Evolutionary conservation across 92 coral and sea anemone genomes (phyloP).

Genomic region (Muricea muricata): DNA sequence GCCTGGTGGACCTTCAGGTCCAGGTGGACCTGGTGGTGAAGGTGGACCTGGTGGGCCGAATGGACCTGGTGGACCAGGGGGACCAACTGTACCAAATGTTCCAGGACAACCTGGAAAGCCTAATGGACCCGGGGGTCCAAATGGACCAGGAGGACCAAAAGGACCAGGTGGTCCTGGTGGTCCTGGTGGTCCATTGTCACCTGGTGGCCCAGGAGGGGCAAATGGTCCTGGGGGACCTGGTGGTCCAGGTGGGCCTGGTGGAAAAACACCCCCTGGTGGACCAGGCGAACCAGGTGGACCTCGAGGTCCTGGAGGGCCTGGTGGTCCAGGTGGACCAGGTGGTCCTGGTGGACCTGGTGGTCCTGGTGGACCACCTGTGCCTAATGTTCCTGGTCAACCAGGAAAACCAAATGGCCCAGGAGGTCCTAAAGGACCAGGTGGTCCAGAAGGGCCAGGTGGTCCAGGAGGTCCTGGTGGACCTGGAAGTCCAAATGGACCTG

Average conservation of each 20-base stretch:
- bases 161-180: constrained; percentile 52
- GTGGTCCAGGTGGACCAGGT: constrained; percentile 76
- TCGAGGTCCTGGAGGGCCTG: constrained; percentile 77
- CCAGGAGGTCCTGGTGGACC: too few relatives aligned
- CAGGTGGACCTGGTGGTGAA: constrained; percentile 44
- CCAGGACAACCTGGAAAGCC: too few relatives aligned
- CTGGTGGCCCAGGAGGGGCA: too few relatives aligned
- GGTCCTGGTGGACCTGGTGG: constrained; percentile 66
- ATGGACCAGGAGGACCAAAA: constrained; percentile 55
- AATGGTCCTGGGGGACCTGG: constrained; percentile 70
- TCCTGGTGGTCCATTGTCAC: constrained; percentile 57
- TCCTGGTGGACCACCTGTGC: constrained; percentile 92
- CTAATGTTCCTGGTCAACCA: too few relatives aligned
- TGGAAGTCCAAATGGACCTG: too few relatives aligned
- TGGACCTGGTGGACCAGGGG: too few relatives aligned
- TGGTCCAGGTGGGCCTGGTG: constrained; percentile 66
- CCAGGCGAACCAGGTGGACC: too few relatives aligned
- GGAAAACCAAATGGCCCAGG: constrained; percentile 76
- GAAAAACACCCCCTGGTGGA: too few relatives aligned
- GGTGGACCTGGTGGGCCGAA: too few relatives aligned
- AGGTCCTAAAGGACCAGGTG: constrained; percentile 76
- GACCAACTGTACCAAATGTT: too few relatives aligned
- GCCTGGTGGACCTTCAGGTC: constrained; percentile 70
- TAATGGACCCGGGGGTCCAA: constrained; percentile 35
- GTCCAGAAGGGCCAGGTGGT: too few relatives aligned